phyloP scores from a whole-genome alignment of 1,140 invertebrate species.

The Elymnias hypermnestra region DNA sequence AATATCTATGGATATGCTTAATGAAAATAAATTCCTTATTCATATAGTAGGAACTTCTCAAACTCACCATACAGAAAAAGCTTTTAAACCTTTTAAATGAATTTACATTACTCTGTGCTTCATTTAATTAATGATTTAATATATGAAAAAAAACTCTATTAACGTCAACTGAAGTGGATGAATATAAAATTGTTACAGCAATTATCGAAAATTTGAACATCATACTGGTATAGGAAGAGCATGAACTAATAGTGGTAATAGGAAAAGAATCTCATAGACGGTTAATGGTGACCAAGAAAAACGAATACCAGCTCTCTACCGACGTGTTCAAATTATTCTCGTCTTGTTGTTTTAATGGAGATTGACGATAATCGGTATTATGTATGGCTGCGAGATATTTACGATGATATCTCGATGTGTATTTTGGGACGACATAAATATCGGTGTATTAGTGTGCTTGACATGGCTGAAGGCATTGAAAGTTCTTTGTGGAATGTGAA shows the following conservation, averaged over 20 bases:
- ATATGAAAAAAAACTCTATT: no score
- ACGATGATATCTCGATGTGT: conserved; percentile 11
- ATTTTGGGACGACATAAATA: conserved; percentile 12
- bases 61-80: no score
- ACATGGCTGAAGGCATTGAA: background rate
- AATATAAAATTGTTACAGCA: no score
- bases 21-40: no score
- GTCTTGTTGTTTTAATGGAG: conserved; percentile 17
- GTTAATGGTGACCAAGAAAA: conserved; percentile 11
- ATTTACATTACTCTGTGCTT: no score
- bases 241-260: no score
- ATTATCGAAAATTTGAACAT: no score
- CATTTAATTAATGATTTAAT: no score
- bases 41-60: no score
- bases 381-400: conserved; percentile 11
- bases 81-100: no score
- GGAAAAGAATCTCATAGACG: conserved; percentile 16
- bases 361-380: conserved; percentile 19
- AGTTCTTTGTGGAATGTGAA: background rate
- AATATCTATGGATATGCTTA: no score
- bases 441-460: background rate
- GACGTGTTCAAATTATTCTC: conserved; percentile 11
- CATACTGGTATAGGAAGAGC: background rate
- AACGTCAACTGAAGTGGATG: no score
- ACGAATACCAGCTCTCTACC: conserved; percentile 11